Evolutionary conservation across 2,888 invertebrate species (phyloP), one percentile per base, ranked within the genome.

Genomic region (Noctua janthina): DNA sequence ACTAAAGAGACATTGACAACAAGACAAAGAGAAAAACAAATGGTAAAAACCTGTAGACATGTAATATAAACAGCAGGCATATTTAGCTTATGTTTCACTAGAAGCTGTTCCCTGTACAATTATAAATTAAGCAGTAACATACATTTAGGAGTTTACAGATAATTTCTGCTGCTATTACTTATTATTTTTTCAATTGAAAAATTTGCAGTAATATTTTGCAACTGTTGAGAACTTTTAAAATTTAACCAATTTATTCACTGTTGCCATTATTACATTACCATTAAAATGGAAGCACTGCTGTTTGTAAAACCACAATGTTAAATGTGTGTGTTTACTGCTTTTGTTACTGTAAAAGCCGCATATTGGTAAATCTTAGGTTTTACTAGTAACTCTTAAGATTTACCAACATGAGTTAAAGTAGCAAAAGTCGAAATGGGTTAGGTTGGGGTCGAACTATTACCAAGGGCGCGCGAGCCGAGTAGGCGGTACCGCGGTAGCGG

Each of bases 61-160:
- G 2, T 23, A 51, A 43, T 46, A 1, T 35, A 56, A 15, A 59
- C 20, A 29, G 35, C 62, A 71, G 54, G 76, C 72, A 62, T 49
- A 23, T 35, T 76, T 70, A 39, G 66, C 46, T 74, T 71, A 62
- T 71, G 66, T 66, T 51, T 56, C 78, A 68, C 29, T 15, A 68
- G 15, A 15, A 39, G 29, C 39, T 67, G 8, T 20, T 46, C 7
- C 39, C 43, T 64, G 46, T 62, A n/a, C 20, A 62, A 46, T 46
- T 4, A 62, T 43, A 54, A 68, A n/a, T 17, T 74, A 17, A 29
- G 3, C 8, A 20, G n/a, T 67, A 49, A 49, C 23, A 23, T 49
- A 11, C 17, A 66, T 17, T 39, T 62, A n/a, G 5, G 13, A 59
- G n/a, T 20, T 62, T 62, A 23, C 7, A 43, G 1, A 56, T 43